Percentiles rank a stretch among this genome's conserved stretches.
Evolutionary conservation across 2,113 vertebrate species (phyloP).

Genomic region (Cathartes aura): DNA sequence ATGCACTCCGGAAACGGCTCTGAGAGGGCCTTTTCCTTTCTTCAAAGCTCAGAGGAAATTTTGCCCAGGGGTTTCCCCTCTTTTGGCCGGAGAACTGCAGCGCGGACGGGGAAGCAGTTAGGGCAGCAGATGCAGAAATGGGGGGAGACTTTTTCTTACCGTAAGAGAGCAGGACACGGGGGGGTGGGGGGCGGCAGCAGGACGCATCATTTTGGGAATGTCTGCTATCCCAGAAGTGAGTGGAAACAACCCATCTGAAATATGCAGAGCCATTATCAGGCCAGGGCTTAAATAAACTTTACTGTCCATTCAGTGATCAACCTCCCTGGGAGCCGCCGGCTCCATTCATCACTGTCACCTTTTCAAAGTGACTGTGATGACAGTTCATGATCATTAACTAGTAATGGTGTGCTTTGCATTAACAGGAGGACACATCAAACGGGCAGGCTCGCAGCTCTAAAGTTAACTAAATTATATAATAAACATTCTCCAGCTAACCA

Average conservation of each 20-base stretch:
- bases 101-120: accelerated
- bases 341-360: constrained; percentile 84
- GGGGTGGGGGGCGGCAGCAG: background rate
- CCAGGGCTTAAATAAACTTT: constrained; percentile 84
- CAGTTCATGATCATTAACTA: constrained; percentile 86
- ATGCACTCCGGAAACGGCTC: background rate
- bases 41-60: background rate
- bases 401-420: constrained; percentile 83
- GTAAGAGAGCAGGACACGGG: background rate
- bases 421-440: constrained; percentile 80
- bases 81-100: background rate
- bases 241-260: constrained; percentile 73
- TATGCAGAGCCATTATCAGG: constrained; percentile 80
- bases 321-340: constrained; percentile 72
- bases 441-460: constrained; percentile 17
- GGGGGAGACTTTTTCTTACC: background rate
- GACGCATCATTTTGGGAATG: constrained; percentile 51
- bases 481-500: constrained; percentile 66
- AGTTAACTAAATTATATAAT: constrained; percentile 64
- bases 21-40: background rate
- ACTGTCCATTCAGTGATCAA: constrained; percentile 77
- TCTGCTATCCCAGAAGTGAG: constrained; percentile 63
- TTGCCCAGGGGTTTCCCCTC: background rate
- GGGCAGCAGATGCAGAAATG: background rate
- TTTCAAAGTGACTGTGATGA: constrained; percentile 82